Evolutionary conservation across 2,888 invertebrate species (phyloP).

Genomic region (Apodemia mormo): DNA sequence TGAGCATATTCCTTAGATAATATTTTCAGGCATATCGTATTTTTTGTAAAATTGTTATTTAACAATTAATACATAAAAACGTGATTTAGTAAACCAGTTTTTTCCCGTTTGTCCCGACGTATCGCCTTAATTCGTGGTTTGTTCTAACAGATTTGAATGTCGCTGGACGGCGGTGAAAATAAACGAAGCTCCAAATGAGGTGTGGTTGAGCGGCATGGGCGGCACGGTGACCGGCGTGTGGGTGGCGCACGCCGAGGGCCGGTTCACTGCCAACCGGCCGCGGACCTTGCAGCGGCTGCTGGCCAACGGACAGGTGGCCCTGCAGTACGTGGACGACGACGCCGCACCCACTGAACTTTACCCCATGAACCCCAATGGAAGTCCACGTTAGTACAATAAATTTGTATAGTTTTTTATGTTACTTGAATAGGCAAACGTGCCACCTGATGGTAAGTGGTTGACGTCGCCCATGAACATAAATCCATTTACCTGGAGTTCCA

Average conservation of each 20-base stretch:
- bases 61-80: too few species aligned
- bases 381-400: slow-evolving; percentile 74
- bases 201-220: slow-evolving; percentile 96
- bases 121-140: too few species aligned
- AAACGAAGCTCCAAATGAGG: slow-evolving; percentile 79
- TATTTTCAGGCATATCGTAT: too few species aligned
- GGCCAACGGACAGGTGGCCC: slow-evolving; percentile 84
- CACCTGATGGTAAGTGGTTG: too few species aligned
- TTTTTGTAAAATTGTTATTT: too few species aligned
- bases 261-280: slow-evolving; percentile 83
- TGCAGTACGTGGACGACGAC: slow-evolving; percentile 92
- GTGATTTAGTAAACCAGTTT: too few species aligned
- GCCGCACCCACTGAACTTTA: slow-evolving; percentile 89
- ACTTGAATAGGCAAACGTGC: too few species aligned
- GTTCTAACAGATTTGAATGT: slow-evolving; percentile 80
- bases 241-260: slow-evolving; percentile 98
- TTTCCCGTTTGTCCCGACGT: too few species aligned
- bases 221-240: slow-evolving; percentile 95
- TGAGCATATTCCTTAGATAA: too few species aligned
- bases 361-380: slow-evolving; percentile 98
- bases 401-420: too few species aligned
- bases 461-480: too few species aligned
- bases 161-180: slow-evolving; percentile 89
- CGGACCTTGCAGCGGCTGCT: slow-evolving; percentile 73
- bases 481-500: too few species aligned